phyloP scores from a whole-genome alignment of 92 coral and sea anemone genomes.

The Phenganax marumi region DNA sequence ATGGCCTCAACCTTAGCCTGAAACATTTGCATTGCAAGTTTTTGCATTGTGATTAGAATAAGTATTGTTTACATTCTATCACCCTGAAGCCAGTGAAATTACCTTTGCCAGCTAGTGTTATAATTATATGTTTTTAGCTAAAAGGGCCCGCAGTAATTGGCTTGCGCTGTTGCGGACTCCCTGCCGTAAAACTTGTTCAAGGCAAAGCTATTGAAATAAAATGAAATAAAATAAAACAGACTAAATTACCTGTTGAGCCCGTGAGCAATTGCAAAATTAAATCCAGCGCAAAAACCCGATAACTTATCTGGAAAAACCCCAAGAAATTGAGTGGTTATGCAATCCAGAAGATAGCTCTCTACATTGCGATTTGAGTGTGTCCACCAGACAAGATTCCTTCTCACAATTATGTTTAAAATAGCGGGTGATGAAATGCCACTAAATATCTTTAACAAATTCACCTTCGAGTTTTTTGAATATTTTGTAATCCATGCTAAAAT shows the following conservation, averaged over 20 bases:
- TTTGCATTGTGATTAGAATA: too few species aligned
- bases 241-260: slow-evolving; percentile 4
- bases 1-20: too few species aligned
- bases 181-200: too few species aligned
- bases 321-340: background rate
- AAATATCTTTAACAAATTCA: slow-evolving; percentile 4
- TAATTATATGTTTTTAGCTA: too few species aligned
- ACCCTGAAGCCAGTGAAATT: too few species aligned
- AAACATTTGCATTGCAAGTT: slow-evolving; percentile 6
- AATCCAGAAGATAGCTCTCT: background rate
- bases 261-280: slow-evolving; percentile 63
- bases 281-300: slow-evolving; percentile 93
- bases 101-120: too few species aligned
- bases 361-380: background rate
- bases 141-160: too few species aligned
- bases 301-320: slow-evolving; percentile 62
- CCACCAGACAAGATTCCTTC: background rate
- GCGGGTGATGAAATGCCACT: background rate
- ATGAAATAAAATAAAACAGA: too few species aligned
- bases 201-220: too few species aligned
- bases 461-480: slow-evolving; percentile 88
- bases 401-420: background rate
- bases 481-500: slow-evolving; percentile 75
- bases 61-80: too few species aligned
- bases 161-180: too few species aligned